Percentiles rank a stretch among this genome's conserved stretches.
These are phyloP conservation scores for Bubo blakistoni DNA, from an alignment of 2,113 vertebrate species.

Conservation along the genomic window DNA sequence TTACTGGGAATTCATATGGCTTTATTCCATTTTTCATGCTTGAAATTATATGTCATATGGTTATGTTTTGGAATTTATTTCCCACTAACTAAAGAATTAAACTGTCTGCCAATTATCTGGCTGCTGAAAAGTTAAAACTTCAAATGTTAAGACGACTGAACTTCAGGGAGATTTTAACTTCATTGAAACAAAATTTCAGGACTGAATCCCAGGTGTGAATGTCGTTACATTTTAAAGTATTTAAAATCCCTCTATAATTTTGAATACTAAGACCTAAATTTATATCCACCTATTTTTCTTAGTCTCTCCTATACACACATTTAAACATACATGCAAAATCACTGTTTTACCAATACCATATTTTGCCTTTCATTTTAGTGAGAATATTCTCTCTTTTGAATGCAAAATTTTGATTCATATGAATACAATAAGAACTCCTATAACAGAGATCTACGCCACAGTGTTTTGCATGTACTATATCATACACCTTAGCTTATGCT, in stretches of 20 bases:
- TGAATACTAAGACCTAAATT: background rate
- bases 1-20: background rate
- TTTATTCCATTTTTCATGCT: background rate
- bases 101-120: background rate
- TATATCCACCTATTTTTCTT: background rate
- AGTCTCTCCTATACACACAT: background rate
- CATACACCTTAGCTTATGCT: background rate
- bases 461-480: background rate
- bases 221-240: background rate
- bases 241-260: background rate
- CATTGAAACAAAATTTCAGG: background rate
- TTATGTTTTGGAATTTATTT: background rate
- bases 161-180: background rate
- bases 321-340: background rate
- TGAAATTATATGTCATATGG: background rate
- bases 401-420: background rate
- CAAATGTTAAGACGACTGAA: background rate
- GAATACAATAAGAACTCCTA: background rate
- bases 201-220: background rate
- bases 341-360: background rate
- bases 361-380: background rate
- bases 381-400: background rate
- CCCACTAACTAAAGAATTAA: background rate
- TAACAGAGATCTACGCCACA: background rate
- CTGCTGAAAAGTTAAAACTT: background rate